Evolutionary conservation across 2,113 vertebrate species (phyloP), one percentile per base, ranked within the genome.

Genomic region (Mus pahari): DNA sequence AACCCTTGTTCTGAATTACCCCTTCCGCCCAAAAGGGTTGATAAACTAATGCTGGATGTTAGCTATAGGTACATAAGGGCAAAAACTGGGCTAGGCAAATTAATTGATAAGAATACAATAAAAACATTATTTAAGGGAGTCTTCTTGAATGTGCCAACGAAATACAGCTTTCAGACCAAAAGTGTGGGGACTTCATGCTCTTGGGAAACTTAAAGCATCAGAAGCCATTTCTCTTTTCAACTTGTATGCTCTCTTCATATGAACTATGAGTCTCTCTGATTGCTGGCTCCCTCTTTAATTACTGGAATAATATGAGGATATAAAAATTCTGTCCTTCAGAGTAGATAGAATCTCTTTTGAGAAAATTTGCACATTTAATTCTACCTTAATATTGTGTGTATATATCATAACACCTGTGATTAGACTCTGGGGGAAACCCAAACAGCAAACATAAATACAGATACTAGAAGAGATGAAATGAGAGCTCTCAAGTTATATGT

Each of bases 361-460:
- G 94, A 53, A 0, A 87, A 86, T 86, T 95, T 95, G 77, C 6
- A 86, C 88, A 68, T 90, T 92, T 48, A 79, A 90, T 68, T 96
- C 48, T 94, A 93, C 16, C 83, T 92, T 90, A 73, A 86, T 86
- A 73, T 11, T 60, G n/a, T 86, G 39, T 64, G 94, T 87, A n/a
- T 87, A 28, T 50, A 93, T 13, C 22, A 17, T 71, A 19, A 82
- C 0, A 86, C 26, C 12, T 70, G 24, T 93, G 66, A 77, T 91
- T 93, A 95, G 31, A 45, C 19, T 42, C 26, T 53, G 71, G 28
- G 16, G 55, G 1, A 90, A 83, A 75, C 93, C 3, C 2, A 68
- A 78, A 53, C 22, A 39, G 0, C 24, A 90, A 68, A 3, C 6
- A n/a, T 74, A 68, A 90, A 55, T 74, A 58, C 70, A 92, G 94